These are phyloP conservation scores for Acanthis flammea DNA, from an alignment of 2,797 vertebrate species.

Conservation along the genomic window DNA sequence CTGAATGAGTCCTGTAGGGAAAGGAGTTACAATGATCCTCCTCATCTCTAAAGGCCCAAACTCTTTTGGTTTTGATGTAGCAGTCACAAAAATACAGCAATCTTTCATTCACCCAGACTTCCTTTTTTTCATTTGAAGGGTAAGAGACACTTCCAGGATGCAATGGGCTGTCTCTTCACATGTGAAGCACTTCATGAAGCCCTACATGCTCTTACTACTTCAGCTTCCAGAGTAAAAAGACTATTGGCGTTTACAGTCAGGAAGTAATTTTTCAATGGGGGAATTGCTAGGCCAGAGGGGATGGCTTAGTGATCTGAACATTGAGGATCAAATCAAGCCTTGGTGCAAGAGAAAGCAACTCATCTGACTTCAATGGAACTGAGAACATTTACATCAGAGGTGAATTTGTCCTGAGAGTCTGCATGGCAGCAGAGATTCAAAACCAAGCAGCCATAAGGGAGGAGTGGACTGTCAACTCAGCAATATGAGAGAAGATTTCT, in stretches of 20 bases:
- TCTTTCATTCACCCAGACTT: neutral
- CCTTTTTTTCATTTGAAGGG: neutral
- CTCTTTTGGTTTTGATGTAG: neutral
- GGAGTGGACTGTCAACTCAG: neutral
- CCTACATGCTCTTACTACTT: neutral
- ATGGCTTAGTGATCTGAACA: slow-evolving; percentile 31
- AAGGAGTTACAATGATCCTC: neutral
- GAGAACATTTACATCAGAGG: neutral
- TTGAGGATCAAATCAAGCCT: neutral
- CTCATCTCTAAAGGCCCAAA: slow-evolving; percentile 9
- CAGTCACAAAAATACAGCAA: neutral
- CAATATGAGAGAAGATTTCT: neutral
- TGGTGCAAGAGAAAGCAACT: neutral
- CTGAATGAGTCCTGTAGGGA: slow-evolving; percentile 27
- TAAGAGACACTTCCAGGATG: neutral
- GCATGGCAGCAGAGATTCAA: neutral
- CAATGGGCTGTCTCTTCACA: neutral
- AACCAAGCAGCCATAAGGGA: neutral
- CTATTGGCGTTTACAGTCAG: neutral
- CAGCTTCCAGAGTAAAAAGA: neutral
- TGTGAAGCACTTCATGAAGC: neutral
- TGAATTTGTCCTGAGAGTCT: neutral
- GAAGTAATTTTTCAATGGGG: neutral
- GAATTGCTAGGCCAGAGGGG: slow-evolving; percentile 14
- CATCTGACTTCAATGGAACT: neutral